Base-by-base conservation (phyloP, 35 echinoderm and acorn worm species). In the Heliocidaris tuberculata region DNA sequence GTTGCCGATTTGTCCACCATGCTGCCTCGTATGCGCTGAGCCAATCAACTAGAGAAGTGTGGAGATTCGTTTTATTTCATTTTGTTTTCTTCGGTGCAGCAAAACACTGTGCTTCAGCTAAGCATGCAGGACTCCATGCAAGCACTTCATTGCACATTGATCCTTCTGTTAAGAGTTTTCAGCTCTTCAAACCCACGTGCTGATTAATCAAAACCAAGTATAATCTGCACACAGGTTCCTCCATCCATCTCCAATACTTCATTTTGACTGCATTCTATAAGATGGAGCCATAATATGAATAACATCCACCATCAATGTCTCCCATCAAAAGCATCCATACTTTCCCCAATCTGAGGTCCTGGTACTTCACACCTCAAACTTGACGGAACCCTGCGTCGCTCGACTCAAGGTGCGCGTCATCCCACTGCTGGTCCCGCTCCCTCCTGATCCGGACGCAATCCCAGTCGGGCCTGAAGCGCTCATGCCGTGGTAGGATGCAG, bases 401-500 rank as follows among this genome's bases (percentile, higher is more conserved):
- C 91, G 15, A 48, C 91, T 93, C 48, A 93, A 27, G 6, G 93
- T 94, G 42, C 56, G 59, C 31, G 30, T 50, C 47, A 87, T 87
- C 21, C 86, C 30, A 50, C 86, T 50, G 48, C 31, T 48, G 10
- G 31, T 87, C 32, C 48, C 48, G 49, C 32, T 30, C 49, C 86
- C 86, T 31, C 24, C 21, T 2, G 48, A 89, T 31, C 86, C 86
- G 27, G 86, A 86, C 32, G 59, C 60, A 17, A 90, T 96, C 11
- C 30, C 85, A 47, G 93, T 94, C 0, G 90, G 94, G 19, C 59
- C 71, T 12, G 95, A 85, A 5, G 94, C 48, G 31, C 94, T 49
- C 1, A 85, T 86, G 35, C 96, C 88, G 47, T 95, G 94, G 71
- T 97, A 99, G 15, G 98, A 99, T 31, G 95, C 95, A n/a, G 97